Evolutionary conservation across 64 coral and sea anemone genomes (phyloP), one percentile per base, ranked within the genome.

Genomic region (Montipora foliosa): DNA sequence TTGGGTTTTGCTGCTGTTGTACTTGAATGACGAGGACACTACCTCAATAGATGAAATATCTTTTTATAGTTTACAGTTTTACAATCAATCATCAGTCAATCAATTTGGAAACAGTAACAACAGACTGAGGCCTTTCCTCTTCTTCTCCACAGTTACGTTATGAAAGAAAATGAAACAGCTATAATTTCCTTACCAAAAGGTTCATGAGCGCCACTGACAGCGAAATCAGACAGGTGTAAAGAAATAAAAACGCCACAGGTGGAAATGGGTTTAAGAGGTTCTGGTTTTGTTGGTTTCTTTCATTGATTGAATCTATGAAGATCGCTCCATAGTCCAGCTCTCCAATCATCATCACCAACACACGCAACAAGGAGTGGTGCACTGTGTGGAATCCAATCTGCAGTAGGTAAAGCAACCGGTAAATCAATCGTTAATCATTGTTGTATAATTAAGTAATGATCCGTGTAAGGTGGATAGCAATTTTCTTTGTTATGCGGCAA

Each of bases 211-310:
- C 87, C 61, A 97, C 80, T 5, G 79, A 55, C 82, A 97, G 84
- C 12, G 88, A 16, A 79, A 97, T 88, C 51, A 97, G 82, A 50
- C 93, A 94, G 21, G 94, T 16, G 77, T 85, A 94, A 24, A 83
- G 57, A 68, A 97, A 97, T 5, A 88, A 53, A 20, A 94, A 94
- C 3, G 81, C 95, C 5, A 90, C 88, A 21, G 71, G 13, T 4
- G 95, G 95, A 57, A 97, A 97, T 44, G 95, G 95, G 78, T 97
- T 97, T 7, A 77, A 46, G 0, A 88, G 95, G 74, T 83, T 84
- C 0, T 77, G 60, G 13, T 68, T 85, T 19, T 7, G 0, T 10
- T 17, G 1, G 20, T 44, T 86, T 5, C 11, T 79, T 6, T 48
- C n/a, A 0, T 6, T 49, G 11, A 97, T 94, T 52, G 95, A 87